These are phyloP conservation scores for Ridgeia piscesae DNA, from an alignment of 1,140 invertebrate genomes.

Conservation along the genomic window DNA sequence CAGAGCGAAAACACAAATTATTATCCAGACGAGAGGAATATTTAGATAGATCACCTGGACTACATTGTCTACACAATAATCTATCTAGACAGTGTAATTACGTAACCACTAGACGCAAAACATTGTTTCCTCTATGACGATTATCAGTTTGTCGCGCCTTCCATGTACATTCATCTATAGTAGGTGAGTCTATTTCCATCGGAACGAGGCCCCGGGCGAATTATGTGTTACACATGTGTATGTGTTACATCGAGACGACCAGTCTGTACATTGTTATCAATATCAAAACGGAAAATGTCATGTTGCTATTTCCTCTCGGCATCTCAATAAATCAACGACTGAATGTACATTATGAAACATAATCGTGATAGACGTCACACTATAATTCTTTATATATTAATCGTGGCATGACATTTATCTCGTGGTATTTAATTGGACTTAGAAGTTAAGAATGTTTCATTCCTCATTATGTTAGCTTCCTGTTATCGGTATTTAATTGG, in stretches of 20 bases:
- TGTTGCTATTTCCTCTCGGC: background rate
- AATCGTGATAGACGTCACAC: background rate
- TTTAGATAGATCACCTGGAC: too few relatives aligned
- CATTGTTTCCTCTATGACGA: background rate
- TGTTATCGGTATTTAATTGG: background rate
- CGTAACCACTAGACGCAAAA: background rate
- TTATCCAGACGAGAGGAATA: too few relatives aligned
- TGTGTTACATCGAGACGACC: background rate
- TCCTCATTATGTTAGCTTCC: background rate
- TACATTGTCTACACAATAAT: background rate
- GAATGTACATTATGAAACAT: background rate
- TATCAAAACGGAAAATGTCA: background rate
- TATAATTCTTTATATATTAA: background rate
- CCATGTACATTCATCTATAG: background rate
- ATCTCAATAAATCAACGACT: background rate
- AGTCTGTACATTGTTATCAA: background rate
- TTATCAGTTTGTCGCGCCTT: background rate
- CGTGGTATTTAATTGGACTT: background rate
- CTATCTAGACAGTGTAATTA: background rate
- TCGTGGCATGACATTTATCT: background rate
- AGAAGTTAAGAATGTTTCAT: background rate
- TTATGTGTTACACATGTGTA: background rate
- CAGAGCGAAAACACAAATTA: too few relatives aligned
- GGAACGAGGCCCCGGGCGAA: background rate
- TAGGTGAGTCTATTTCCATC: background rate